A percentile compares a stretch with the other conserved stretches of the same genome.
phyloP scores from a whole-genome alignment of 1,140 invertebrate species.

The Ips nitidus region DNA sequence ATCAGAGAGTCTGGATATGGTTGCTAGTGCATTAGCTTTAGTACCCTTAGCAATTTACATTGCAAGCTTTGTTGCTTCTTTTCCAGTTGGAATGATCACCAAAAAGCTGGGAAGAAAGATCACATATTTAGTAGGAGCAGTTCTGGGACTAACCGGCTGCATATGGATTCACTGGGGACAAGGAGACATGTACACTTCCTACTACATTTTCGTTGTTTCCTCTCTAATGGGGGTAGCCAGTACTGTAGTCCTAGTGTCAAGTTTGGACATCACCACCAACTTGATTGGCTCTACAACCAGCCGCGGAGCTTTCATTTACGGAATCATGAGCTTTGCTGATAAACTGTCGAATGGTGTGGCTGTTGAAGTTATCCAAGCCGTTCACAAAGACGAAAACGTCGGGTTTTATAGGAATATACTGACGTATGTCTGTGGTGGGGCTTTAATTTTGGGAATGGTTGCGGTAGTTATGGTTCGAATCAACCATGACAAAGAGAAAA shows the following conservation, averaged over 20 bases:
- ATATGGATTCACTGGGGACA: slow-evolving; percentile 70
- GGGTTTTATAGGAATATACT: slow-evolving; percentile 56
- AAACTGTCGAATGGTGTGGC: slow-evolving; percentile 87
- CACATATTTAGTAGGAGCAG: slow-evolving; percentile 66
- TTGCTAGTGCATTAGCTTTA: slow-evolving; percentile 77
- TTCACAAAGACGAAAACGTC: slow-evolving; percentile 51
- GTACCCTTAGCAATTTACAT: slow-evolving; percentile 86
- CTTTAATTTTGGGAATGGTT: slow-evolving; percentile 59
- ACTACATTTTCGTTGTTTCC: slow-evolving; percentile 74
- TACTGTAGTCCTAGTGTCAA: slow-evolving; percentile 87
- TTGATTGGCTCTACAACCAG: slow-evolving; percentile 83
- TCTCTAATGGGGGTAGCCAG: slow-evolving; percentile 78
- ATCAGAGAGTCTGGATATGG: slow-evolving; percentile 74
- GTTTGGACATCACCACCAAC: slow-evolving; percentile 86
- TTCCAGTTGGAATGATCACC: slow-evolving; percentile 70
- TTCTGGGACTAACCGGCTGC: slow-evolving; percentile 65
- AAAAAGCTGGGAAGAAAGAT: slow-evolving; percentile 46
- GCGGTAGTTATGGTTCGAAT: slow-evolving; percentile 42
- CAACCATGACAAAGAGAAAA: slow-evolving; percentile 8
- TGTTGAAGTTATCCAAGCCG: slow-evolving; percentile 76
- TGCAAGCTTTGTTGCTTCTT: slow-evolving; percentile 78
- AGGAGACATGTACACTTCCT: slow-evolving; percentile 59
- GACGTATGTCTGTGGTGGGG: slow-evolving; percentile 60
- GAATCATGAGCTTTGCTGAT: slow-evolving; percentile 93
- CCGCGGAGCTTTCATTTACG: slow-evolving; percentile 92